These are phyloP conservation scores for Abscondita cerata DNA, from an alignment of 2,888 invertebrate genomes.

Conservation along the genomic window DNA sequence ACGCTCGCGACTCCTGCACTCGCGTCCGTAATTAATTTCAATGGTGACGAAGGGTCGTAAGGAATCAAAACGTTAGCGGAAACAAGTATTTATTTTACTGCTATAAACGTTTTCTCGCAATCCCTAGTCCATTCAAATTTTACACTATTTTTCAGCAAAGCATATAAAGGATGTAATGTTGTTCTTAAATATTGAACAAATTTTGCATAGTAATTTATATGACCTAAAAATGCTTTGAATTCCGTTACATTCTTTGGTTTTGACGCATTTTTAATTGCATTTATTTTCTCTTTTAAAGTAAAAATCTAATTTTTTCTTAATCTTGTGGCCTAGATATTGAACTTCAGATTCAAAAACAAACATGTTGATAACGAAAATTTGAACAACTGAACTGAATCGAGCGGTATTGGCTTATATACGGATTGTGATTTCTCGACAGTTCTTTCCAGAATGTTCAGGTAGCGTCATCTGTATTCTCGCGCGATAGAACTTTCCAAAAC, in stretches of 20 bases:
- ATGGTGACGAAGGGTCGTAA: neutral
- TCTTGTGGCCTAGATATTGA: slow-evolving; percentile 29
- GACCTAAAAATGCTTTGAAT: slow-evolving; percentile 13
- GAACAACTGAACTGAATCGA: too few relatives aligned
- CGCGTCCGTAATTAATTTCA: slow-evolving; percentile 7
- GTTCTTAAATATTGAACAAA: slow-evolving; percentile 18
- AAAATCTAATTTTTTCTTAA: slow-evolving; percentile 24
- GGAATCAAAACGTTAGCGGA: slow-evolving; percentile 1
- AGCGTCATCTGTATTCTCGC: too few relatives aligned
- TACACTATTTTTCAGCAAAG: slow-evolving; percentile 6
- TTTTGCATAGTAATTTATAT: slow-evolving; percentile 27
- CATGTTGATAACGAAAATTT: slow-evolving; percentile 30
- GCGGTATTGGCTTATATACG: too few relatives aligned
- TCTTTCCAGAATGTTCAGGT: too few relatives aligned
- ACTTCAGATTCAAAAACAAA: slow-evolving; percentile 28
- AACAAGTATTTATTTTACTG: slow-evolving; percentile 9
- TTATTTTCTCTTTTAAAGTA: slow-evolving; percentile 23
- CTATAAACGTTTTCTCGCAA: slow-evolving; percentile 9
- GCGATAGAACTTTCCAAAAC: too few relatives aligned
- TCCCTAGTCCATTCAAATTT: neutral
- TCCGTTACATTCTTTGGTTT: slow-evolving; percentile 26
- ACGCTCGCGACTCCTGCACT: slow-evolving; percentile 7
- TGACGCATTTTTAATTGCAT: slow-evolving; percentile 26
- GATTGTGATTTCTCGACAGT: too few relatives aligned
- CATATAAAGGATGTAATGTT: slow-evolving; percentile 8